These are phyloP conservation scores for Mastigias papua DNA, from an alignment of 30 jellyfish, hydroid and myxozoan species.

Conservation along the genomic window DNA sequence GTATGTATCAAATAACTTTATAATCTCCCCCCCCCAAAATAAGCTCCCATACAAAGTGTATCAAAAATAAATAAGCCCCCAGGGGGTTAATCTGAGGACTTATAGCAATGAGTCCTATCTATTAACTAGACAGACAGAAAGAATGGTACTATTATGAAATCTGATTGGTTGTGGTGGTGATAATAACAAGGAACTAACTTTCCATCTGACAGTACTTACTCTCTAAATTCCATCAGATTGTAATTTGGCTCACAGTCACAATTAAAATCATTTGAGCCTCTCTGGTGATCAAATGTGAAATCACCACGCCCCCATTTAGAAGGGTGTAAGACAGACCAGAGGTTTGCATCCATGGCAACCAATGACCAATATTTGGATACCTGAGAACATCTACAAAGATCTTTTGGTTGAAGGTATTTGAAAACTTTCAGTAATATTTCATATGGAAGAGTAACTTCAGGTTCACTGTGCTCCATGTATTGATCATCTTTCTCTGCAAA, in stretches of 20 bases:
- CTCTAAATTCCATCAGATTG: conserved; percentile 73
- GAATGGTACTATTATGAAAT: no score
- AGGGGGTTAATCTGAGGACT: no score
- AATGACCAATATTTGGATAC: conserved; percentile 63
- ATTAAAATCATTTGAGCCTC: conserved; percentile 84
- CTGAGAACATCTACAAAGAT: conserved; percentile 90
- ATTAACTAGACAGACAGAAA: no score
- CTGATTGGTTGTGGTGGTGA: not conserved
- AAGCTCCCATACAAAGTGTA: no score
- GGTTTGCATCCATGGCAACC: conserved; percentile 64
- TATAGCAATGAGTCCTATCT: no score
- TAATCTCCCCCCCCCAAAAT: no score
- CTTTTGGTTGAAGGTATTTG: conserved; percentile 88
- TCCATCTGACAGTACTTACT: conserved; percentile 49
- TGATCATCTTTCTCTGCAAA: not conserved
- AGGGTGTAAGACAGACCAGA: conserved; percentile 88
- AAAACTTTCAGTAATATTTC: conserved; percentile 72
- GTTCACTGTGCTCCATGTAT: not conserved
- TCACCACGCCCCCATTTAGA: conserved; percentile 93
- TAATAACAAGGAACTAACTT: not conserved
- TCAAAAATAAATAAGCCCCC: no score
- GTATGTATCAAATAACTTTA: no score
- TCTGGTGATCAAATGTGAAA: conserved; percentile 75
- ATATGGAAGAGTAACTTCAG: conserved; percentile 59
- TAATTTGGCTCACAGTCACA: conserved; percentile 96